Base-by-base conservation (phyloP, 2,113 vertebrate genomes). In the Accipiter cooperii region DNA sequence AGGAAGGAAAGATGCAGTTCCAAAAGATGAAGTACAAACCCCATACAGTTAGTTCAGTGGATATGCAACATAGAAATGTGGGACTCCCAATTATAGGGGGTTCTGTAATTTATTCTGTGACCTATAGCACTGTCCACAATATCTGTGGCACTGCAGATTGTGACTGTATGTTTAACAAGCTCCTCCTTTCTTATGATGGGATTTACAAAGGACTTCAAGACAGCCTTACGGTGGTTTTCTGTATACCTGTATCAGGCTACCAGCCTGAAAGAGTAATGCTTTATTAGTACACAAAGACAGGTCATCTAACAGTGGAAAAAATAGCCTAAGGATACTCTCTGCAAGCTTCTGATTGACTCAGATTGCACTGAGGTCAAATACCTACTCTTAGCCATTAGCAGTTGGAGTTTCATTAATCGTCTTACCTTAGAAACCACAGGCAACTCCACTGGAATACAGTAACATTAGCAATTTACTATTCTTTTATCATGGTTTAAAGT, bases 401-500 rank as follows among this genome's bases (percentile, higher is more conserved):
- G 42, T 3, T 84, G 79, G 63, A 92, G 81, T 70, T 93, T 91
- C 94, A 97, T 97, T 97, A 73, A 97, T 97, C 93, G 89, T 93
- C 73, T 90, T 90, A 95, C 95, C 60, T 85, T 70, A 70, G 81
- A 93, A 96, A 84, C 82, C 66, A 77, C 34, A 44, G 58, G 90
- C 33, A 78, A 38, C 12, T 76, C 69, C 84, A 63, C 36, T 55
- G 47, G 46, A 93, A 93, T 75, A 92, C 70, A 96, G 84, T 38
- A 73, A 79, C 73, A 82, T 86, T 78, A 88, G 83, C 84, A 90
- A 92, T 82, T 74, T 90, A 51, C 77, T n/a, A 49, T 71, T 89
- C 84, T 90, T 64, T 86, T 95, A 79, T 89, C 38, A 93, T 29
- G 17, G 52, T 61, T 93, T 87, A 84, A 92, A 74, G 58, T 18